phyloP scores from a whole-genome alignment of 2,797 vertebrate species.

The Sphaeramia orbicularis region DNA sequence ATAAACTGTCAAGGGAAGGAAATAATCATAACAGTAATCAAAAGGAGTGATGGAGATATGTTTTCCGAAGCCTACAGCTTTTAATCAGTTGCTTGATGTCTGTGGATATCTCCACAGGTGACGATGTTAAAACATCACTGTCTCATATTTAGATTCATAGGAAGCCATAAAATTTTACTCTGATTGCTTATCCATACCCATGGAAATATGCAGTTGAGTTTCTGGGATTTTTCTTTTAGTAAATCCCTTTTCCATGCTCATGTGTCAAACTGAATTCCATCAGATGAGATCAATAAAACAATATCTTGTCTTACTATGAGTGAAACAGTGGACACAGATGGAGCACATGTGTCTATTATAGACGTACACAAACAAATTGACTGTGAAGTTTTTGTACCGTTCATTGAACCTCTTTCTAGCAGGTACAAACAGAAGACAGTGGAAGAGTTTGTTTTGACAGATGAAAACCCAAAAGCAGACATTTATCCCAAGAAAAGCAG shows the following conservation, averaged over 20 bases:
- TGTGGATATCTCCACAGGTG: slow-evolving; percentile 27
- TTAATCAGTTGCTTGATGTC: slow-evolving; percentile 23
- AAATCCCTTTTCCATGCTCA: slow-evolving; percentile 31
- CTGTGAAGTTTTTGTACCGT: no score
- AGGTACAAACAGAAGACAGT: no score
- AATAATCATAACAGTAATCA: slow-evolving; percentile 17
- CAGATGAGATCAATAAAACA: slow-evolving; percentile 50
- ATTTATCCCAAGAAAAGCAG: no score
- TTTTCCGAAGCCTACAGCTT: slow-evolving; percentile 5
- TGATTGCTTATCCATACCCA: slow-evolving; percentile 30
- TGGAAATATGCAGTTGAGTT: slow-evolving; percentile 25
- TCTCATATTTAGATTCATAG: slow-evolving; percentile 43
- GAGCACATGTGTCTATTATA: slow-evolving; percentile 43
- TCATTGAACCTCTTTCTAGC: no score
- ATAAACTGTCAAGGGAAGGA: not conserved
- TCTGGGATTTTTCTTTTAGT: slow-evolving; percentile 27
- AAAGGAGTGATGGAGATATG: slow-evolving; percentile 12
- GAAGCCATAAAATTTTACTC: slow-evolving; percentile 39
- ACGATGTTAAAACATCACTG: slow-evolving; percentile 49
- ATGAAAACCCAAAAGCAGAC: no score
- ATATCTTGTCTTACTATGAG: slow-evolving; percentile 45
- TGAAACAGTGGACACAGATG: slow-evolving; percentile 45
- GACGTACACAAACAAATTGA: slow-evolving; percentile 9
- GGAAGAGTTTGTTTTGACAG: no score
- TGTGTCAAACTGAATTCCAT: slow-evolving; percentile 44